phyloP scores from a whole-genome alignment of 1,140 invertebrate species.

The Diplogasteroides magnus region DNA sequence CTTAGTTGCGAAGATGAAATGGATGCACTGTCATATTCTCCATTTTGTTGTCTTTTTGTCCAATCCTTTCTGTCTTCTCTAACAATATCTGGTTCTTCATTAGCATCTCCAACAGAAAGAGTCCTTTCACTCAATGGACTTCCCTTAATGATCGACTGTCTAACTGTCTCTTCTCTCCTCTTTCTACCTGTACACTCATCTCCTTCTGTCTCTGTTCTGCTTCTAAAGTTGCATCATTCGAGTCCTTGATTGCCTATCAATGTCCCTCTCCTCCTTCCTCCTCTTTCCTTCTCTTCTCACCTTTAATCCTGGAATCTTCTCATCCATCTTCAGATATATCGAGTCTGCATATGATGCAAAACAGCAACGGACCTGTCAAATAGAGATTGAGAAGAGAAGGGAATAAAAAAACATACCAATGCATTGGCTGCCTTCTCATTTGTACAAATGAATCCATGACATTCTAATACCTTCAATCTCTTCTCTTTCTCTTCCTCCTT shows the following conservation, averaged over 20 bases:
- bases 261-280: conserved; percentile 34
- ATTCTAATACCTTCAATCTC: conserved; percentile 71
- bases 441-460: conserved; percentile 94
- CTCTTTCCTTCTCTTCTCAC: conserved; percentile 12
- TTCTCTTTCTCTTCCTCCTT: neutral
- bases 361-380: conserved; percentile 54
- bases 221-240: conserved; percentile 20
- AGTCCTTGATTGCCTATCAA: conserved; percentile 38
- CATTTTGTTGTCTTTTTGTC: conserved; percentile 51
- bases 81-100: no score
- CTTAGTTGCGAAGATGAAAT: conserved; percentile 11
- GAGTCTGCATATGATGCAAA: conserved; percentile 53
- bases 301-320: conserved; percentile 32
- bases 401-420: conserved; percentile 51
- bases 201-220: neutral
- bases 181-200: conserved; percentile 29
- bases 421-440: conserved; percentile 55
- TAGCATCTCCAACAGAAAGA: no score
- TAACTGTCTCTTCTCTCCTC: conserved; percentile 45
- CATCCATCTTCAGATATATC: conserved; percentile 51
- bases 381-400: conserved; percentile 50
- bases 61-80: no score
- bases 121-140: no score
- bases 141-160: conserved; percentile 45
- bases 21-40: conserved; percentile 47